Conservation (phyloP, 23 tunicate species). For the Clavelina lepadiformis region DNA sequence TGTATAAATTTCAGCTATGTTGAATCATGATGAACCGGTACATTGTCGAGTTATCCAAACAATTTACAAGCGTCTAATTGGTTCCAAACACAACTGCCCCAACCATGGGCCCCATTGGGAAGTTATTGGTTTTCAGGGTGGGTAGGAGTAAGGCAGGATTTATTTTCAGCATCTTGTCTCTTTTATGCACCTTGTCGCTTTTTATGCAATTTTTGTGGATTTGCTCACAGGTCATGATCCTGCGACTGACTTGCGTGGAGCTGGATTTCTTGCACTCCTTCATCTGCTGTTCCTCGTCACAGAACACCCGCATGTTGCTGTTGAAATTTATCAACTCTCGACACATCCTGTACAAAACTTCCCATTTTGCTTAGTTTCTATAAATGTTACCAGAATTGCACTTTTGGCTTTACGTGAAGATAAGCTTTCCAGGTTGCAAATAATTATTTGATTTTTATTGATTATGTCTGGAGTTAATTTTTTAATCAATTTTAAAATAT, state of each 20-base stretch:
- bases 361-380: conserved; percentile 74
- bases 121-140: conserved; percentile 82
- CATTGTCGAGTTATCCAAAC: conserved; percentile 69
- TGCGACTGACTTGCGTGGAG: conserved; percentile 75
- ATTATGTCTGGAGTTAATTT: too few species aligned
- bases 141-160: too few species aligned
- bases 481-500: too few species aligned
- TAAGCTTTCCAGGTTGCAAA: conserved; percentile 48
- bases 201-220: too few species aligned
- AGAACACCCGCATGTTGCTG: conserved; percentile 5
- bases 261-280: conserved; percentile 64
- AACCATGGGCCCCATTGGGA: conserved; percentile 76
- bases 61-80: conserved; percentile 60
- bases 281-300: conserved; percentile 52
- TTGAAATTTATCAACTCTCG: conserved; percentile 55
- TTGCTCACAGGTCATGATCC: conserved; percentile 56
- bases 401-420: conserved; percentile 58
- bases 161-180: too few species aligned
- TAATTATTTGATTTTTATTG: background rate
- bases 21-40: conserved; percentile 25
- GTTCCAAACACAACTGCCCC: conserved; percentile 52
- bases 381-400: conserved; percentile 72
- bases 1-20: too few species aligned
- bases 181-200: background rate
- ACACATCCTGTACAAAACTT: conserved; percentile 55